Conservation (phyloP, 2,888 invertebrate genomes). For the Brachynemurus nebulosus region DNA sequence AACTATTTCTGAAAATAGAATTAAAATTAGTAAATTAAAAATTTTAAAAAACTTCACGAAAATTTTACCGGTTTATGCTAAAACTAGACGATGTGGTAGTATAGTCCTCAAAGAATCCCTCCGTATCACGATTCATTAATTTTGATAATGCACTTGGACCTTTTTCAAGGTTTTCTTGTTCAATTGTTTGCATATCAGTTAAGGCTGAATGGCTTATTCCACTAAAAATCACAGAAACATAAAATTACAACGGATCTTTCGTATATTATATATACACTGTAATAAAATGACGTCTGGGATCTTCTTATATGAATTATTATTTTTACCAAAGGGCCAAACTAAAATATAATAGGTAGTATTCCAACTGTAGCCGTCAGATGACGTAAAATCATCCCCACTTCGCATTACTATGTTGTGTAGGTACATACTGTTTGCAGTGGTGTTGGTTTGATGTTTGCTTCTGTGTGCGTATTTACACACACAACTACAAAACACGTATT, state of each 20-base stretch:
- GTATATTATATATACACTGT: not conserved
- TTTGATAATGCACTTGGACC: slow-evolving; percentile 29
- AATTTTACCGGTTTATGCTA: slow-evolving; percentile 42
- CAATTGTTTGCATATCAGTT: slow-evolving; percentile 81
- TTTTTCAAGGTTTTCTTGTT: slow-evolving; percentile 56
- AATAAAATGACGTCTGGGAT: not conserved
- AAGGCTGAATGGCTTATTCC: slow-evolving; percentile 75
- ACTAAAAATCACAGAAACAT: slow-evolving; percentile 28
- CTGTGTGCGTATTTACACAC: too few species aligned
- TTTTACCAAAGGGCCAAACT: slow-evolving; percentile 4
- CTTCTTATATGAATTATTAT: slow-evolving; percentile 11
- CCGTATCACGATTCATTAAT: slow-evolving; percentile 28
- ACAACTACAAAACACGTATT: too few species aligned
- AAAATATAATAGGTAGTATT: too few species aligned
- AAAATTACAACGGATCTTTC: not conserved
- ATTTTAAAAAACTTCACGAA: not conserved
- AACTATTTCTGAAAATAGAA: slow-evolving; percentile 3
- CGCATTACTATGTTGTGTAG: too few species aligned
- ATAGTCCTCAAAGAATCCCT: slow-evolving; percentile 38
- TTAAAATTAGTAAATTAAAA: not conserved
- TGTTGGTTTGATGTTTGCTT: too few species aligned
- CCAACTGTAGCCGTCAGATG: too few species aligned
- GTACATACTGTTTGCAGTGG: too few species aligned
- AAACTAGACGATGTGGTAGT: slow-evolving; percentile 37
- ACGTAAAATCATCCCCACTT: too few species aligned